Percentiles rank a stretch among this genome's conserved stretches.
Evolutionary conservation across 2,888 invertebrate genomes (phyloP).

Genomic region (Emesis furor): DNA sequence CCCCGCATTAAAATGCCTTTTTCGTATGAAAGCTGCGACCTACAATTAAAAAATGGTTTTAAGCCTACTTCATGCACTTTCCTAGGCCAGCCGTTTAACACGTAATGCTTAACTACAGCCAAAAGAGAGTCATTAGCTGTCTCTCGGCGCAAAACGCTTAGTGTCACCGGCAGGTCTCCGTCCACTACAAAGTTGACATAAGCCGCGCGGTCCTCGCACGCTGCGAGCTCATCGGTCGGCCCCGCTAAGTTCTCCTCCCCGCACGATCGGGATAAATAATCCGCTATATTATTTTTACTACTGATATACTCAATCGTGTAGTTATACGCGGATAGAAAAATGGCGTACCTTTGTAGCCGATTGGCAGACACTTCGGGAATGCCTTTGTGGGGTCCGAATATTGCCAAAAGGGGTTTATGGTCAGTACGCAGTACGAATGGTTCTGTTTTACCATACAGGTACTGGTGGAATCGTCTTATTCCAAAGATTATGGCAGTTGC

Average conservation of each 20-base stretch:
- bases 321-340: conserved; percentile 74
- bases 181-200: conserved; percentile 59
- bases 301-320: conserved; percentile 74
- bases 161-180: conserved; percentile 45
- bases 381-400: conserved; percentile 72
- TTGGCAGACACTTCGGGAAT: conserved; percentile 75
- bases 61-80: conserved; percentile 41
- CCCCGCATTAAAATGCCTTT: conserved; percentile 57
- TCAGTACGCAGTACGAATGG: conserved; percentile 73
- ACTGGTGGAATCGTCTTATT: conserved; percentile 38
- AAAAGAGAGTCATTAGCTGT: conserved; percentile 49
- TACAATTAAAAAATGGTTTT: conserved; percentile 58
- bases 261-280: conserved; percentile 63
- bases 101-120: conserved; percentile 37
- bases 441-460: conserved; percentile 31
- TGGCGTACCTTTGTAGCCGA: conserved; percentile 74
- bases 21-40: conserved; percentile 49
- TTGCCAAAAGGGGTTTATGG: conserved; percentile 73
- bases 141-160: conserved; percentile 42
- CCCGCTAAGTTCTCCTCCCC: background rate
- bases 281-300: conserved; percentile 69
- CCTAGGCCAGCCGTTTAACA: conserved; percentile 60
- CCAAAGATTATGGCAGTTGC: conserved; percentile 46
- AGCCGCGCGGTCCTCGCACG: conserved; percentile 41
- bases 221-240: conserved; percentile 1